These are phyloP conservation scores for Hydrotaea cyrtoneurina DNA, from an alignment of 2,888 invertebrate species.

Conservation along the genomic window DNA sequence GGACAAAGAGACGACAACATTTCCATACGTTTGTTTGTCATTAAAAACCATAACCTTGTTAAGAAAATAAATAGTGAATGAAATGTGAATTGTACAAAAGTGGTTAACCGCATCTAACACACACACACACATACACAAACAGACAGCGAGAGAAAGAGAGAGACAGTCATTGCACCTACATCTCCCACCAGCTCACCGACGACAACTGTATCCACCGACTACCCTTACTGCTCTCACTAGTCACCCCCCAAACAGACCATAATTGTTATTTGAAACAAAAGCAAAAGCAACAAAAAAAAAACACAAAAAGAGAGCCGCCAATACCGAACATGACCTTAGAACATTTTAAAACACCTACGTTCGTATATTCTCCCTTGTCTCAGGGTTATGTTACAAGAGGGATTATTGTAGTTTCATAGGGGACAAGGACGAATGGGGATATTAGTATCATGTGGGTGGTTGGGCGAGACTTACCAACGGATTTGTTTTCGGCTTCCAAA, in stretches of 20 bases:
- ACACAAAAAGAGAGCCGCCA: background rate
- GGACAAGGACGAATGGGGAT: background rate
- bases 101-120: conserved; percentile 39
- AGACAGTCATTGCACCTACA: background rate
- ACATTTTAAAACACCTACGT: background rate
- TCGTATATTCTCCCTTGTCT: conserved; percentile 22
- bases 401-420: background rate
- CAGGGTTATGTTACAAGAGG: conserved; percentile 14
- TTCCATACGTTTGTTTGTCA: conserved; percentile 1
- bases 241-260: background rate
- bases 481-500: conserved; percentile 54
- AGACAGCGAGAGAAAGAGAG: background rate
- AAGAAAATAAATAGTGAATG: conserved; percentile 39
- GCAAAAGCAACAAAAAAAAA: background rate
- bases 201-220: background rate
- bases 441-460: background rate
- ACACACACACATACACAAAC: background rate
- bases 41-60: conserved; percentile 44
- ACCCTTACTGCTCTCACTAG: background rate
- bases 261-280: background rate
- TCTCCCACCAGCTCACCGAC: background rate
- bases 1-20: background rate
- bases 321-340: conserved; percentile 13
- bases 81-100: conserved; percentile 41
- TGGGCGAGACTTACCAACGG: conserved; percentile 7